phyloP scores from a whole-genome alignment of 2,888 invertebrate species.

The Drosophila nigricruria region DNA sequence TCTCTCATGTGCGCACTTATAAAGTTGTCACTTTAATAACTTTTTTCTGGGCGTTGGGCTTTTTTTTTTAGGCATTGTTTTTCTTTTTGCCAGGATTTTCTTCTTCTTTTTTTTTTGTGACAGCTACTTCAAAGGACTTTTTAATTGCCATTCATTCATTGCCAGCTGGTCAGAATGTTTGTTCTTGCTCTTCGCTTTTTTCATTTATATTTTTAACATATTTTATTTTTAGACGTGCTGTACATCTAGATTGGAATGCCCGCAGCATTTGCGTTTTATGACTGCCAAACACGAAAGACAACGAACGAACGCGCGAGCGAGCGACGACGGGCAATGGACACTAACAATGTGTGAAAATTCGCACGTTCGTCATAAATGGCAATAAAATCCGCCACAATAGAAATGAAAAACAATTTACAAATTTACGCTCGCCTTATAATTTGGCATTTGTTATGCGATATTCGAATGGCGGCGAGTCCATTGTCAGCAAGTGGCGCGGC shows the following conservation, averaged over 20 bases:
- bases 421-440: slow-evolving; percentile 51
- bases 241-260: slow-evolving; percentile 47
- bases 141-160: slow-evolving; percentile 71
- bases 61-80: slow-evolving; percentile 1
- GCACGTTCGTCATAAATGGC: slow-evolving; percentile 73
- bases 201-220: slow-evolving; percentile 15
- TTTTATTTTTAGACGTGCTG: slow-evolving; percentile 60
- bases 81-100: slow-evolving; percentile 4
- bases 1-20: slow-evolving; percentile 64
- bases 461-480: slow-evolving; percentile 18
- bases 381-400: slow-evolving; percentile 53
- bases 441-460: slow-evolving; percentile 29
- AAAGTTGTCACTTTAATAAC: slow-evolving; percentile 79
- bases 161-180: slow-evolving; percentile 62
- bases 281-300: slow-evolving; percentile 66
- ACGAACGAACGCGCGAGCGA: no score
- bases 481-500: slow-evolving; percentile 17
- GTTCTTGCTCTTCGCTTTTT: slow-evolving; percentile 4
- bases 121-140: slow-evolving; percentile 60
- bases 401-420: slow-evolving; percentile 58
- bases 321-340: slow-evolving; percentile 9
- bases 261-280: slow-evolving; percentile 71
- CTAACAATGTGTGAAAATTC: slow-evolving; percentile 76
- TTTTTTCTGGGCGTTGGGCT: slow-evolving; percentile 49
- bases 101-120: slow-evolving; percentile 26